A percentile compares a stretch with the other conserved stretches of the same genome.
phyloP scores from a whole-genome alignment of 2,888 invertebrate species.

The Netelia melanura region DNA sequence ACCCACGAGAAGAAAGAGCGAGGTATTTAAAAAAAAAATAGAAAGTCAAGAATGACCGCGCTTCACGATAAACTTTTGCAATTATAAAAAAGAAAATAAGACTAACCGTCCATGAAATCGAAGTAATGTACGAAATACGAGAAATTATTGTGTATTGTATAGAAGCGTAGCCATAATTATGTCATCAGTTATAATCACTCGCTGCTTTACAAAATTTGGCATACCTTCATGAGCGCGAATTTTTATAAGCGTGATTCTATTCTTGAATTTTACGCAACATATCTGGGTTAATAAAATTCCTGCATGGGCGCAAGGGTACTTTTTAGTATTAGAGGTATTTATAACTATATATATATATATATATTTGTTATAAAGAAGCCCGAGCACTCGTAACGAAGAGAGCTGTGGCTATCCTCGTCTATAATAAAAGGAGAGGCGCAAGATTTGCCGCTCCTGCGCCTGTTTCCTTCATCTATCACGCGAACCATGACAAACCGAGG shows the following conservation, averaged over 20 bases:
- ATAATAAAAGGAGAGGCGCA: constrained; percentile 68
- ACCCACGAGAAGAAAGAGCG: constrained; percentile 15
- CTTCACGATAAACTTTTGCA: too few relatives aligned
- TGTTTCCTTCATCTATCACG: constrained; percentile 83
- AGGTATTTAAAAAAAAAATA: neutral
- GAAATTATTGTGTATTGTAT: constrained; percentile 30
- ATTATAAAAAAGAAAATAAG: constrained; percentile 8
- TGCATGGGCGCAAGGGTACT: constrained; percentile 45
- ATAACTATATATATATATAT: neutral
- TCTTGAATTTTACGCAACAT: constrained; percentile 53
- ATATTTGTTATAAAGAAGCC: neutral
- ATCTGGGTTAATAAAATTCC: neutral
- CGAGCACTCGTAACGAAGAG: constrained; percentile 30
- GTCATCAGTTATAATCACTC: constrained; percentile 61
- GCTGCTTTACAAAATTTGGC: constrained; percentile 33
- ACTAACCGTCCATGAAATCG: constrained; percentile 34
- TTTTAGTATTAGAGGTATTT: constrained; percentile 36
- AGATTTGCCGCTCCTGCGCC: constrained; percentile 70
- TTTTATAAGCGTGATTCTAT: constrained; percentile 62
- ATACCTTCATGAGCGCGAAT: constrained; percentile 36
- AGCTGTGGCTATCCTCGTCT: constrained; percentile 40
- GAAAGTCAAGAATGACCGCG: neutral
- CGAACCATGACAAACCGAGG: constrained; percentile 84
- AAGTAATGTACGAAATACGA: constrained; percentile 1
- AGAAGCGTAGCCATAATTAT: constrained; percentile 16